Evolutionary conservation across 2,888 invertebrate genomes (phyloP).

Genomic region (Galerucella pusilla): DNA sequence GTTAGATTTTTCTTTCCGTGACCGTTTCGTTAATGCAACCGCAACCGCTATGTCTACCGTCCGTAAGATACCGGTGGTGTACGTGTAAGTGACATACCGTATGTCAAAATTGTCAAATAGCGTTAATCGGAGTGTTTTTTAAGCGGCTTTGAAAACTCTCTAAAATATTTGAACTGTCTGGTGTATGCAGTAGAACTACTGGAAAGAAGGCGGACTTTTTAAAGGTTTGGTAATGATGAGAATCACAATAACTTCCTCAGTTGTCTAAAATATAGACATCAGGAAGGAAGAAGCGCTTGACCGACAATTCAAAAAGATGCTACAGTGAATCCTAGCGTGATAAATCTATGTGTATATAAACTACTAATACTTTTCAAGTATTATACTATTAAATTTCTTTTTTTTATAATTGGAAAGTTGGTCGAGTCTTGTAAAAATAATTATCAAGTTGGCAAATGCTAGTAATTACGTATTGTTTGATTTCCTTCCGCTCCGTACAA

Average conservation of each 20-base stretch:
- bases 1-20: too few relatives aligned
- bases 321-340: background rate
- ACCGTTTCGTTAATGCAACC: too few relatives aligned
- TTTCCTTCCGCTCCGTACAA: constrained; percentile 44
- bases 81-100: too few relatives aligned
- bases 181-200: too few relatives aligned
- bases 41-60: too few relatives aligned
- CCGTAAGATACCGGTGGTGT: too few relatives aligned
- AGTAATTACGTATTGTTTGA: constrained; percentile 41
- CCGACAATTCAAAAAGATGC: background rate
- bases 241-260: background rate
- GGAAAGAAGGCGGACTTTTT: too few relatives aligned
- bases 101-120: too few relatives aligned
- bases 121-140: too few relatives aligned
- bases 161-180: too few relatives aligned
- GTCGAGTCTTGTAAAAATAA: constrained; percentile 51
- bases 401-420: constrained; percentile 52
- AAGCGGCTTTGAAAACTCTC: too few relatives aligned
- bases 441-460: constrained; percentile 36
- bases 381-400: constrained; percentile 52
- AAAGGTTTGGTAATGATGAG: too few relatives aligned
- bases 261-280: background rate
- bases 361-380: background rate
- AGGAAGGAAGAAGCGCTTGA: background rate
- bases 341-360: background rate